Evolutionary conservation across 2,113 vertebrate genomes (phyloP), one percentile per base, ranked within the genome.

Genomic region (Brachionichthys hirsutus): DNA sequence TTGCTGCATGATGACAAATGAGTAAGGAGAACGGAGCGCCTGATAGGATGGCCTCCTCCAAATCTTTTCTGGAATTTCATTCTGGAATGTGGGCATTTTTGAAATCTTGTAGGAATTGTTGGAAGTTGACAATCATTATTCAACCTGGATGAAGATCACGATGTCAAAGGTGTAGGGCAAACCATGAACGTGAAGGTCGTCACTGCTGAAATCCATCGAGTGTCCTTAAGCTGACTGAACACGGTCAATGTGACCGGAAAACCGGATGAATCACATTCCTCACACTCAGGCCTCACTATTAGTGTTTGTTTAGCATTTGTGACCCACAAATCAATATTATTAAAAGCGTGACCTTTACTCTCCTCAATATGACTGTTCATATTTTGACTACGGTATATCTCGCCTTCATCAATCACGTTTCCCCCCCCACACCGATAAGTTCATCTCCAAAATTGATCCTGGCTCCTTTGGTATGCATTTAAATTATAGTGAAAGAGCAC

Each of bases 371-470:
- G 22, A 16, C 59, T 57, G 46, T 24, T 60, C 44, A 52, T 56
- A 62, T 46, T 57, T 69, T 6, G 40, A 54, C 63, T 48, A n/a
- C n/a, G n/a, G n/a, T n/a, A 6, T 44, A 62, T 58, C 56, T 79
- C 55, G 44, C 46, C 49, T 48, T 59, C 83, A 78, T 85, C 83
- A 47, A 61, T 75, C 54, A 67, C 36, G 15, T 30, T 1, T 51
- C 12, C 22, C 17, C 41, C 36, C 50, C n/a, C n/a, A n/a, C 73
- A 75, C 81, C 64, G 63, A 73, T 73, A 66, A 45, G 49, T 78
- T 43, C 17, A 69, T 76, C 66, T 68, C 60, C 2, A 19, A 34
- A 35, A 80, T 85, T 20, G 44, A n/a, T n/a, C n/a, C n/a, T n/a
- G n/a, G n/a, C n/a, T n/a, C n/a, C n/a, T n/a, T n/a, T n/a, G n/a